Percentiles rank a stretch among this genome's conserved stretches.
Conservation (phyloP, 2,888 invertebrate species). For the Lepidocyrtinus sp. region DNA sequence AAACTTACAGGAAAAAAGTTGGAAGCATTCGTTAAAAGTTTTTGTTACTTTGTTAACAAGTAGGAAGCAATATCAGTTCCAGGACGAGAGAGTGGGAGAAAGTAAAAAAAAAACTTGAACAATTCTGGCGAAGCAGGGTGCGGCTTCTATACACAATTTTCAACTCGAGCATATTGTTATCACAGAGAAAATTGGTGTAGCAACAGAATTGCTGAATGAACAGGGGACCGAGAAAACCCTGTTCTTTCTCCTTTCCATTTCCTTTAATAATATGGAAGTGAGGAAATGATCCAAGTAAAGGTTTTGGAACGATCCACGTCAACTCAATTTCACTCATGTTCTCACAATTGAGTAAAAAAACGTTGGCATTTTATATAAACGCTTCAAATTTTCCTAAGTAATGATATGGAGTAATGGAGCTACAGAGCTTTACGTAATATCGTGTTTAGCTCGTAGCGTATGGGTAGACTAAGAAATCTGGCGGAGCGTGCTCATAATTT, state of each 20-base stretch:
- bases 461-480: no score
- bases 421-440: neutral
- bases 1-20: neutral
- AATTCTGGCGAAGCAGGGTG: neutral
- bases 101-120: neutral
- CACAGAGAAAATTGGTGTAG: slow-evolving; percentile 7
- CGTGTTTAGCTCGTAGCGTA: no score
- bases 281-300: slow-evolving; percentile 6
- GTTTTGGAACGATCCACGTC: neutral
- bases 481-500: no score
- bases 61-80: neutral
- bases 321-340: slow-evolving; percentile 9
- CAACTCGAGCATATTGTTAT: neutral
- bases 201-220: neutral
- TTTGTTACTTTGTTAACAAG: neutral
- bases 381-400: neutral
- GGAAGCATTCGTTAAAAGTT: neutral
- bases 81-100: no score
- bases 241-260: neutral
- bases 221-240: no score
- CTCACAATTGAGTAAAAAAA: neutral
- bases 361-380: neutral
- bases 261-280: neutral
- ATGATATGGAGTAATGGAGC: neutral
- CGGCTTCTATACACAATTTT: neutral